Evolutionary conservation across 1,140 invertebrate genomes (phyloP), one percentile per base, ranked within the genome.

Genomic region (Caerostris extrusa): DNA sequence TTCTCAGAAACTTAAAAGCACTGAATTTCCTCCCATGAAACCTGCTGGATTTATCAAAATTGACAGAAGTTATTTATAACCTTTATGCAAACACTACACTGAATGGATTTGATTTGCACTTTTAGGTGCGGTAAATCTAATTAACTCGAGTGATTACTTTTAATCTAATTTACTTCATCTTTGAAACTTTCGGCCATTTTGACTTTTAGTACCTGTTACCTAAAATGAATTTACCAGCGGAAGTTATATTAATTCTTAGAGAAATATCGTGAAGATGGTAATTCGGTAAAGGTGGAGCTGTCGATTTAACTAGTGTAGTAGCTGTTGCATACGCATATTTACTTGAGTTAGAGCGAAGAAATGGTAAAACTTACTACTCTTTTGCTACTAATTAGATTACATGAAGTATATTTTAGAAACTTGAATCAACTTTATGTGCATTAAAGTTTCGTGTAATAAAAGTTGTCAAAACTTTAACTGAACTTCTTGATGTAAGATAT

Each of bases 91-190:
- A 77, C 50, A 50, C 3, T 12, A 50, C 12, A 50, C 3, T 50
- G 34, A 77, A 7, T 77, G 71, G 50, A 77, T 77, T 77, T 50
- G 71, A 77, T 50, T 77, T 77, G 71, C 10, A 50, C 71, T 53
- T 77, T 53, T 50, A 7, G 12, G 34, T 10, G 19, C 34, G 7
- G 71, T 7, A 50, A 77, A 77, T 77, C 71, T 77, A 77, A 77
- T 77, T 77, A 77, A 77, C 71, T 77, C 10, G 53, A 77, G 71
- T 77, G 71, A 77, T 77, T 77, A 77, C 34, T 77, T 77, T 77
- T 77, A 77, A 77, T 77, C 71, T 50, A 77, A 77, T 77, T 77
- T 10, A 34, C 53, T 77, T 77, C 71, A 12, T 50, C 50, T 10
- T 77, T 50, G 19, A 50, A 77, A 77, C 71, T 77, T 77, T 50